These are phyloP conservation scores for Channallabes apus DNA, from an alignment of 2,797 vertebrate species.

Conservation along the genomic window DNA sequence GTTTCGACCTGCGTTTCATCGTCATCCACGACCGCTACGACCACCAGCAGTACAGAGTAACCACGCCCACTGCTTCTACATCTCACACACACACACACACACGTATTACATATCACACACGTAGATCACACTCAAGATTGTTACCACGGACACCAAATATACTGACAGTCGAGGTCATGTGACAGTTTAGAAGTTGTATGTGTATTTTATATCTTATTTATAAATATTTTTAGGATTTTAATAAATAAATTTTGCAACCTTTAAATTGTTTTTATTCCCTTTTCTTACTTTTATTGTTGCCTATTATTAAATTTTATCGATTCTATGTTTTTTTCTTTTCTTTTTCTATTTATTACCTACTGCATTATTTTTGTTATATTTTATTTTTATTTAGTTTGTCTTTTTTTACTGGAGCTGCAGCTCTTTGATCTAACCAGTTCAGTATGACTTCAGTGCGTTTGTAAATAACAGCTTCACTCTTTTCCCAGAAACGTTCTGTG, in stretches of 20 bases:
- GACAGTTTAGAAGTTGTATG: not conserved
- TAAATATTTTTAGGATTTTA: not conserved
- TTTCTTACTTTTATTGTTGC: not conserved
- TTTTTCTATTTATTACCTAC: not conserved
- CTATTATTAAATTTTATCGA: not conserved
- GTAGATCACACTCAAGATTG: too few relatives aligned
- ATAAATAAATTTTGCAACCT: not conserved
- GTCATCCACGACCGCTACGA: conserved; percentile 97
- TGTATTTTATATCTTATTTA: not conserved
- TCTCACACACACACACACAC: not conserved
- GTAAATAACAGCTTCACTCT: not conserved
- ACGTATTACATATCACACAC: not conserved
- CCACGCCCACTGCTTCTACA: not conserved
- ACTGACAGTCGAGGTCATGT: not conserved
- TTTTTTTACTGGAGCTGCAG: not conserved
- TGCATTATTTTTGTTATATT: not conserved
- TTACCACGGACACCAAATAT: not conserved
- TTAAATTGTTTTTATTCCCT: not conserved
- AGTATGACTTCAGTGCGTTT: not conserved
- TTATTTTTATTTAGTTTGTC: not conserved
- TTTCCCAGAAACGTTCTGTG: conserved; percentile 88
- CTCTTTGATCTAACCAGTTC: not conserved
- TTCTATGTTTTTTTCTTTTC: not conserved
- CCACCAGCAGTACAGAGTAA: conserved; percentile 97
- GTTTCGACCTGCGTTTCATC: conserved; percentile 95